A percentile compares a stretch with the other conserved stretches of the same genome.
phyloP scores from a whole-genome alignment of 2,797 vertebrate genomes.

The Muraenolepis orangiensis region DNA sequence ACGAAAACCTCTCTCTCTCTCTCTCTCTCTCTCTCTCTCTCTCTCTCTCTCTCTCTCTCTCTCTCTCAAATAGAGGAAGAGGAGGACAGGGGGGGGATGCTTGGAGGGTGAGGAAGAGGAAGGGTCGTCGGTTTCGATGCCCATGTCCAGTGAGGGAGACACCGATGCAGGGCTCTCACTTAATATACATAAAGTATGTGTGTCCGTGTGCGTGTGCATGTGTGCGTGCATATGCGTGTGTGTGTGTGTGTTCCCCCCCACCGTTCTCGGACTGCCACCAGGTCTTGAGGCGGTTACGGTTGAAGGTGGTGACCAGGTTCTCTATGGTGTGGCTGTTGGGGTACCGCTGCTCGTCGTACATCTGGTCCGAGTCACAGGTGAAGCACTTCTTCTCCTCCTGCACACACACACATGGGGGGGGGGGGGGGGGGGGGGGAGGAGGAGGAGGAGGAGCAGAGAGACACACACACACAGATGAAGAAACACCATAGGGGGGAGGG shows the following conservation, averaged over 20 bases:
- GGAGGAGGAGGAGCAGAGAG: not conserved
- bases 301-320: conserved; percentile 84
- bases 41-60: no score
- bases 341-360: conserved; percentile 67
- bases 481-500: no score
- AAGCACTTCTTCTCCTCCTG: conserved; percentile 86
- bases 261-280: conserved; percentile 91
- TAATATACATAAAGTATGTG: not conserved
- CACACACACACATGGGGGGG: not conserved
- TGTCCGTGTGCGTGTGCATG: not conserved
- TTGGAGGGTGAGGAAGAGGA: no score
- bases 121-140: no score
- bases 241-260: conserved; percentile 41
- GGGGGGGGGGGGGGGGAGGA: not conserved
- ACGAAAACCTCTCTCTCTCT: no score
- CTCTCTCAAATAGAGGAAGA: no score
- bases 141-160: no score
- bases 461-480: not conserved
- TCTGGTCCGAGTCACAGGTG: conserved; percentile 73
- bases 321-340: conserved; percentile 84
- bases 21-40: no score
- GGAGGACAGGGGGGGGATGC: no score
- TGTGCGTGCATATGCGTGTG: no score
- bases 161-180: no score
- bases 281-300: conserved; percentile 82